These are phyloP conservation scores for Diplosoma virens DNA, from an alignment of 23 tunicate species.

Conservation along the genomic window DNA sequence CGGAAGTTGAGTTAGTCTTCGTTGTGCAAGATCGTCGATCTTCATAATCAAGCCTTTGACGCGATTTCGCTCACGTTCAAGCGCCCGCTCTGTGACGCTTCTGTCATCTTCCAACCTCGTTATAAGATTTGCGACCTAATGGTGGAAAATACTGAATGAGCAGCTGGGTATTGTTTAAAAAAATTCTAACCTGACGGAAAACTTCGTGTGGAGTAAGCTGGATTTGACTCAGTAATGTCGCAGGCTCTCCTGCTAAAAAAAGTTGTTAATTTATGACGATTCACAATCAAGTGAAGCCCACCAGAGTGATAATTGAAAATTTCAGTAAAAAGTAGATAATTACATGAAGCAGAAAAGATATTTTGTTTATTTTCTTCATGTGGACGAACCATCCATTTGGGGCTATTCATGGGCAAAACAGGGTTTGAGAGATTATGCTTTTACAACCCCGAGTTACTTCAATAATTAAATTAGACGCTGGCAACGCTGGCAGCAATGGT, in stretches of 20 bases:
- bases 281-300: too few relatives aligned
- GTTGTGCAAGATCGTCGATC: slow-evolving; percentile 55
- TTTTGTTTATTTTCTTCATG: too few relatives aligned
- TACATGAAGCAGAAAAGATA: too few relatives aligned
- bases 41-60: slow-evolving; percentile 28
- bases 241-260: neutral
- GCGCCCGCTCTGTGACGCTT: slow-evolving; percentile 41
- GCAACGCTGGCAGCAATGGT: too few relatives aligned
- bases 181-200: slow-evolving; percentile 55
- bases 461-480: too few relatives aligned
- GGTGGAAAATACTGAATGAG: neutral
- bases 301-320: too few relatives aligned
- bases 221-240: neutral
- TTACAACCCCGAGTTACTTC: too few relatives aligned
- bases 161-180: neutral
- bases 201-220: slow-evolving; percentile 71
- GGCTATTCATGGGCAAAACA: too few relatives aligned
- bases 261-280: too few relatives aligned
- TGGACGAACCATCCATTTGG: too few relatives aligned
- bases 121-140: slow-evolving; percentile 68
- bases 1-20: slow-evolving; percentile 66
- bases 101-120: slow-evolving; percentile 80
- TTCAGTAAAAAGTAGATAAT: too few relatives aligned
- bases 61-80: slow-evolving; percentile 53
- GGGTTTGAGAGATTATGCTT: too few relatives aligned